Evolutionary conservation across 1,140 invertebrate genomes (phyloP), one percentile per base, ranked within the genome.

Genomic region (Frieseomelitta varia): DNA sequence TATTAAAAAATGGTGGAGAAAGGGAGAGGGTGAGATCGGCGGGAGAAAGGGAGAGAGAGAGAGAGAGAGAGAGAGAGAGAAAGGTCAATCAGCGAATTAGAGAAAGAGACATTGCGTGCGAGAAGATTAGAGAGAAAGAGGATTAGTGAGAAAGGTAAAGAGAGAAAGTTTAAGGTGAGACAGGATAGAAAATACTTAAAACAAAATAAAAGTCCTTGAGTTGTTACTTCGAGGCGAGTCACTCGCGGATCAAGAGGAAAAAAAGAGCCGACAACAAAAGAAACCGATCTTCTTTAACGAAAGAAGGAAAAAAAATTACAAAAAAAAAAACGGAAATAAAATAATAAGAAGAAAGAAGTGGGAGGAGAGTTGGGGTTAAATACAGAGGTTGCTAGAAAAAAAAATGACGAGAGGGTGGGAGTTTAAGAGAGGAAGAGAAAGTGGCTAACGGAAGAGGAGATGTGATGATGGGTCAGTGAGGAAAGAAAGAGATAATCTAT

Each of bases 401-500:
- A 51, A 76, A 27, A 69, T 8, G n/a, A 17, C 75, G n/a, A 39
- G 15, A 47, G 39, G 65, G 61, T 78, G 8, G 39, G 77, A 47
- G 76, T 63, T 27, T 27, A 27, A n/a, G 61, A 63, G 12, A 78
- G n/a, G 68, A 61, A 69, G 17, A 34, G 21, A 78, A 17, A 68
- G 69, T 4, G 55, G 34, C 75, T 21, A 53, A 30, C 17, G 27
- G 30, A 71, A 39, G 65, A 65, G 39, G 80, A 24, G 39, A 78
- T 74, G 68, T 63, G 61, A 73, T 47, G 73, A 76, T 27, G 51
- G 63, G 27, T 27, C n/a, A 76, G 58, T 77, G 75, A 65, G 71
- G 85, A 71, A 74, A 85, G 58, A 87, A 84, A 82, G 85, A 88
- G 86, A 88, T 91, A 92, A 93, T 93, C 91, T 93, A 93, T 93